phyloP scores from a whole-genome alignment of 2,888 invertebrate species.

The Encarsia formosa region DNA sequence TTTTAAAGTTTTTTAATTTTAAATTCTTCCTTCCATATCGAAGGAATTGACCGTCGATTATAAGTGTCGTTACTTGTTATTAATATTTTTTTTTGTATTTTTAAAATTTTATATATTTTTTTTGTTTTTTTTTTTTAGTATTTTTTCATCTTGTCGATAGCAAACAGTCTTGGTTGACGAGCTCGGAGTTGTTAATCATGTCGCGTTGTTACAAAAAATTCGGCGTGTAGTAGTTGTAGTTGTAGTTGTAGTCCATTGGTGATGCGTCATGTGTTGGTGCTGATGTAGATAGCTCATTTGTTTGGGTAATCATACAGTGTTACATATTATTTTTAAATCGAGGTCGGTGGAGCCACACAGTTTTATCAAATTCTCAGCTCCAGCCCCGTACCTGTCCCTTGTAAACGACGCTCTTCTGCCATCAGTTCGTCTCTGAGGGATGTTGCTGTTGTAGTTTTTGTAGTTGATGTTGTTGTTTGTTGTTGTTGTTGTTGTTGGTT shows the following conservation, averaged over 20 bases:
- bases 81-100: too few relatives aligned
- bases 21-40: slow-evolving; percentile 25
- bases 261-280: slow-evolving; percentile 48
- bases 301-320: slow-evolving; percentile 27
- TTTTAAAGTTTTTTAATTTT: too few relatives aligned
- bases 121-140: too few relatives aligned
- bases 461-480: too few relatives aligned
- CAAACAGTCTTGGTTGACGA: slow-evolving; percentile 50
- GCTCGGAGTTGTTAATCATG: slow-evolving; percentile 47
- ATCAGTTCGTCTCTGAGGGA: slow-evolving; percentile 24
- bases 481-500: too few relatives aligned
- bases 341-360: slow-evolving; percentile 7
- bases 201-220: slow-evolving; percentile 46
- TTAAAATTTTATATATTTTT: too few relatives aligned
- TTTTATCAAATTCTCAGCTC: slow-evolving; percentile 18
- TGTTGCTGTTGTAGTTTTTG: slow-evolving; percentile 1
- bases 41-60: slow-evolving; percentile 35
- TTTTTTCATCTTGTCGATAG: slow-evolving; percentile 46
- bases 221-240: too few relatives aligned
- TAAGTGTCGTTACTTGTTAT: slow-evolving; percentile 40
- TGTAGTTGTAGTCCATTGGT: slow-evolving; percentile 45
- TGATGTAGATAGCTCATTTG: slow-evolving; percentile 44
- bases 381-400: slow-evolving; percentile 25
- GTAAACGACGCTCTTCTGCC: slow-evolving; percentile 25
- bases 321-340: slow-evolving; percentile 1